Percentiles rank a stretch among this genome's conserved stretches.
phyloP scores from a whole-genome alignment of 2,888 invertebrate species.

The Andrena haemorrhoa region DNA sequence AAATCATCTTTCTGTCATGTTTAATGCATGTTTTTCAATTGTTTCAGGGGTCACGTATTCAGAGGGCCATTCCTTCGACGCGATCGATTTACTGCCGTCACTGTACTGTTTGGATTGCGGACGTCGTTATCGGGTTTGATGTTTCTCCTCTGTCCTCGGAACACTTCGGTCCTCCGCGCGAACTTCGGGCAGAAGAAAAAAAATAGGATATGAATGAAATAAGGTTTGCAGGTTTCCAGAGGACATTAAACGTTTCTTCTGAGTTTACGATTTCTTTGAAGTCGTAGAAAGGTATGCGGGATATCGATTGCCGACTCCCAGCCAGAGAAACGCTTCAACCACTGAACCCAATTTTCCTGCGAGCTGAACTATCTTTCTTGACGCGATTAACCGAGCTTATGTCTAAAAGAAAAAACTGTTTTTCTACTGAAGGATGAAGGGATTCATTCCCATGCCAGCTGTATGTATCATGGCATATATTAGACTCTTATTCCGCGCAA shows the following conservation, averaged over 20 bases:
- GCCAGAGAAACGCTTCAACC: not conserved
- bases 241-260: not conserved
- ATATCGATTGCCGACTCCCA: constrained; percentile 5
- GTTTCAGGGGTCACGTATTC: constrained; percentile 66
- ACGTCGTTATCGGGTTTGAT: constrained; percentile 42
- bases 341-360: constrained; percentile 2
- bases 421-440: not conserved
- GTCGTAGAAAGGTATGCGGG: constrained; percentile 1
- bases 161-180: constrained; percentile 7
- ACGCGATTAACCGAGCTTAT: not conserved
- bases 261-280: constrained; percentile 2
- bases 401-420: too few species aligned
- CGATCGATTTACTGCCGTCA: constrained; percentile 51
- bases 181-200: not conserved
- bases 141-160: constrained; percentile 25
- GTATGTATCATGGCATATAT: not conserved
- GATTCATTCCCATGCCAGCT: constrained; percentile 6
- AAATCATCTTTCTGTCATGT: constrained; percentile 67
- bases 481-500: not conserved
- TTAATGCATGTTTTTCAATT: constrained; percentile 76
- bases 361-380: not conserved
- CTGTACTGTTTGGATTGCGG: constrained; percentile 46
- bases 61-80: constrained; percentile 39
- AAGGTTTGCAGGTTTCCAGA: constrained; percentile 17
- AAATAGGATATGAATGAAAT: not conserved